Percentiles rank a stretch among this genome's conserved stretches.
phyloP scores from a whole-genome alignment of 2,113 vertebrate species.

The Colinus virginianus region DNA sequence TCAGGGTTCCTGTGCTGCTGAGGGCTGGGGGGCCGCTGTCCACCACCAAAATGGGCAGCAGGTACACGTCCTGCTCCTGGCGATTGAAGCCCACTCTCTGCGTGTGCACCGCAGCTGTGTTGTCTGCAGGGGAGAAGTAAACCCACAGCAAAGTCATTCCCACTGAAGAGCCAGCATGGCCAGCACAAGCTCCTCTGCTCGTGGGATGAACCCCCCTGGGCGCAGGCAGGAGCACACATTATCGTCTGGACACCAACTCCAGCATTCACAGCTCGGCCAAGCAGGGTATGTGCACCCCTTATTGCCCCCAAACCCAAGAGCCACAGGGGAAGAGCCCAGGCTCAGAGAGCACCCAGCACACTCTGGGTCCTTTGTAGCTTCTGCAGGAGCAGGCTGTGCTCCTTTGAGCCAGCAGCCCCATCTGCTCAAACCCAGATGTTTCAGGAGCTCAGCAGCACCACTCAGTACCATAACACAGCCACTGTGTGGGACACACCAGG shows the following conservation, averaged over 20 bases:
- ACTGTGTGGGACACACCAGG: background rate
- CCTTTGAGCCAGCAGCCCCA: background rate
- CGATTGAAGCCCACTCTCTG: slow-evolving; percentile 93
- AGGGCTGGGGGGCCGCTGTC: slow-evolving; percentile 92
- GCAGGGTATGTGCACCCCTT: background rate
- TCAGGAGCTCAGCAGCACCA: slow-evolving; percentile 14
- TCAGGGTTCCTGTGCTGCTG: slow-evolving; percentile 96
- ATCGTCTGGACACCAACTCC: background rate
- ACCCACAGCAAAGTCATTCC: background rate
- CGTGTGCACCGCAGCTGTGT: slow-evolving; percentile 91
- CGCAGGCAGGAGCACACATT: background rate
- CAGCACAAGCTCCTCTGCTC: background rate
- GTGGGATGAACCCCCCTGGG: background rate
- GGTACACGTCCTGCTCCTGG: slow-evolving; percentile 93
- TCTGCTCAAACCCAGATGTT: background rate
- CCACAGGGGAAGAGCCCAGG: background rate
- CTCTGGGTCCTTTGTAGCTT: background rate
- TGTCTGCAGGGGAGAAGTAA: slow-evolving; percentile 80
- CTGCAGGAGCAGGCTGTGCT: background rate
- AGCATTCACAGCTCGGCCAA: background rate
- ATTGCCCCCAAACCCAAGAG: background rate
- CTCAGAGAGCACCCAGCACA: rapidly evolving
- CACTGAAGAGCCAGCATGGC: background rate
- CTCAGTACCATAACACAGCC: background rate
- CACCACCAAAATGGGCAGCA: slow-evolving; percentile 94